Evolutionary conservation across 1,140 invertebrate genomes (phyloP).

Genomic region (Dolichoris vasculosae): DNA sequence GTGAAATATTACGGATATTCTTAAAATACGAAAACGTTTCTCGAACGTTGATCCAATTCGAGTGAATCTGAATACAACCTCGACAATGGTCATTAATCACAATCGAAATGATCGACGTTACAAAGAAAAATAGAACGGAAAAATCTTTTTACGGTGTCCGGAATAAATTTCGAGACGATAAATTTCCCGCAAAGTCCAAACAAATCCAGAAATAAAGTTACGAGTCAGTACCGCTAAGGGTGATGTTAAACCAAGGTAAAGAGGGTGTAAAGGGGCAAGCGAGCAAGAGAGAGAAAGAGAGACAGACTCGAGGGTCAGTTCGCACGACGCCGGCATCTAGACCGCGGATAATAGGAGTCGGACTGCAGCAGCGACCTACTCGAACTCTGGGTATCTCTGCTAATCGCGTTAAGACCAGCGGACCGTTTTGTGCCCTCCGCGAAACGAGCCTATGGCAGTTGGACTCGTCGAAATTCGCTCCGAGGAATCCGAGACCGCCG

Average conservation of each 20-base stretch:
- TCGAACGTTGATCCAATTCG: no score
- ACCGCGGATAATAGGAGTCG: constrained; percentile 68
- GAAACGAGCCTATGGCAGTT: constrained; percentile 61
- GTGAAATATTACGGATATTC: no score
- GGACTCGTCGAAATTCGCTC: constrained; percentile 51
- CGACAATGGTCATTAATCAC: neutral
- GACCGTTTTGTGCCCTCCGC: constrained; percentile 69
- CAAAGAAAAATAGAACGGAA: neutral
- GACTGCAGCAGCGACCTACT: constrained; percentile 34
- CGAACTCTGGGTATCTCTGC: constrained; percentile 66
- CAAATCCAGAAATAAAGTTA: constrained; percentile 40
- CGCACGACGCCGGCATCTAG: constrained; percentile 62
- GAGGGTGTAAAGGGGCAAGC: constrained; percentile 58
- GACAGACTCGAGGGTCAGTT: constrained; percentile 56
- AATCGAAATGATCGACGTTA: neutral
- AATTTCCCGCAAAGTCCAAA: constrained; percentile 30
- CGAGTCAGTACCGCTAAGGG: constrained; percentile 12
- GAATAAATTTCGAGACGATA: constrained; percentile 11
- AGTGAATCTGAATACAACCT: neutral
- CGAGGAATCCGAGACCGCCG: neutral
- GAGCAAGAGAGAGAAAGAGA: constrained; percentile 53
- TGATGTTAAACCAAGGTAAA: constrained; percentile 59
- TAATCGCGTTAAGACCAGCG: constrained; percentile 73
- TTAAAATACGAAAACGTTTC: neutral
- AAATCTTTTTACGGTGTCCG: neutral